phyloP scores from a whole-genome alignment of 2,113 vertebrate genomes.

The Mormyrus lacerda region DNA sequence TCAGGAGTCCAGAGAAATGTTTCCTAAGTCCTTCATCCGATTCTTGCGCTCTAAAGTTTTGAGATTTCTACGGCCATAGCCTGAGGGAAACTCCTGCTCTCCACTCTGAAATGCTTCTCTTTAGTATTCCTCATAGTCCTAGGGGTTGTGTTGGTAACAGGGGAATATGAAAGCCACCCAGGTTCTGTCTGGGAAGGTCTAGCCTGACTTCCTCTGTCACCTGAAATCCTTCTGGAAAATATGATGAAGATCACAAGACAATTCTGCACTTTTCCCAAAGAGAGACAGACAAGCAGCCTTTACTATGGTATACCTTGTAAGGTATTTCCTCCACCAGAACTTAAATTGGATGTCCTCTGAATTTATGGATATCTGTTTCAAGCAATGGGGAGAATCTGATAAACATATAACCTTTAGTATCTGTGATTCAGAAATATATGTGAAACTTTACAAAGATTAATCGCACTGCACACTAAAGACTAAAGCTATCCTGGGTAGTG shows the following conservation, averaged over 20 bases:
- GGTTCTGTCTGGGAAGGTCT: conserved; percentile 2
- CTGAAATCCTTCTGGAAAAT: conserved; percentile 6
- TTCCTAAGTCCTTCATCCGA: conserved; percentile 94
- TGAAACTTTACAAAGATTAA: background rate
- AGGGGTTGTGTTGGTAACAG: conserved; percentile 23
- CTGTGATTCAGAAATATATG: background rate
- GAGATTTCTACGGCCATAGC: conserved; percentile 89
- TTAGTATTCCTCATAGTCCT: conserved; percentile 27
- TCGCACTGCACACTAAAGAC: background rate
- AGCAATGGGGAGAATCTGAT: background rate
- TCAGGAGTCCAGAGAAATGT: conserved; percentile 97
- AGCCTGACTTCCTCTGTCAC: background rate
- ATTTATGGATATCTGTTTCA: background rate
- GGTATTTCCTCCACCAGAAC: background rate
- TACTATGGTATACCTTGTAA: background rate
- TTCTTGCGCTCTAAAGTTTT: conserved; percentile 93
- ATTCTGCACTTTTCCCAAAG: conserved; percentile 18
- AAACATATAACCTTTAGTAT: background rate
- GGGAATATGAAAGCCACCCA: conserved; percentile 23
- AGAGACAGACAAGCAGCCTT: background rate
- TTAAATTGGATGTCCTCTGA: background rate
- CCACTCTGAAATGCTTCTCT: conserved; percentile 19
- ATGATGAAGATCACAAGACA: background rate
- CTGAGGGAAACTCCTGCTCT: conserved; percentile 18
- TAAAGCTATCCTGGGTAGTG: background rate